phyloP scores from a whole-genome alignment of 2,797 vertebrate species.

The Lycodopsis pacificus region DNA sequence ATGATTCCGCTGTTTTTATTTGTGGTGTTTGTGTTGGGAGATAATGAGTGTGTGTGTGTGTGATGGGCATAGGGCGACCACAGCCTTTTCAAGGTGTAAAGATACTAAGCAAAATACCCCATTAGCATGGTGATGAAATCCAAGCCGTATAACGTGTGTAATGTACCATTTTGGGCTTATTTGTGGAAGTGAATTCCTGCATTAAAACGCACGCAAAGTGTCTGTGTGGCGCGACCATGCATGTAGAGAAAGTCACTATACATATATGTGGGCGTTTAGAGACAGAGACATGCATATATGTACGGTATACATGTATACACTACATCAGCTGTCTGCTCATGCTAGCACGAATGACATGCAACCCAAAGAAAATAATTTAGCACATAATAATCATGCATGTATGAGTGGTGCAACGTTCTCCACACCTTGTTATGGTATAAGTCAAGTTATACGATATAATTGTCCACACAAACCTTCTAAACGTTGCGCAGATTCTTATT shows the following conservation, averaged over 20 bases:
- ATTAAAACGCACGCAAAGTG: constrained; percentile 33
- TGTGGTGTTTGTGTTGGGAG: constrained; percentile 52
- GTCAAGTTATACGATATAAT: no score
- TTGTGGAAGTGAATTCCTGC: not conserved
- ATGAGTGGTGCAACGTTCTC: no score
- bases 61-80: constrained; percentile 10
- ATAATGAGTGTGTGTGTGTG: constrained; percentile 24
- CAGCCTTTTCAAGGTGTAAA: constrained; percentile 31
- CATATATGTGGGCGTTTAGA: not conserved
- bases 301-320: not conserved
- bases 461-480: no score
- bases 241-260: constrained; percentile 1
- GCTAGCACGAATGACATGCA: no score
- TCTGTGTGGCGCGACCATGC: not conserved
- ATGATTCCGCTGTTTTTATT: constrained; percentile 61
- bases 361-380: no score
- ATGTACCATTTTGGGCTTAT: constrained; percentile 14
- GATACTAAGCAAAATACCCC: constrained; percentile 14
- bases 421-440: no score
- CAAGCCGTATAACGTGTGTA: constrained; percentile 15
- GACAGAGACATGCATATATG: not conserved
- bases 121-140: not conserved
- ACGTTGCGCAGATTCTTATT: no score
- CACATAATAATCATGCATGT: no score
- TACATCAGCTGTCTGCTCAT: no score